Percentiles rank a stretch among this genome's conserved stretches.
Evolutionary conservation across 2,113 vertebrate species (phyloP).

Genomic region (Heloderma charlesbogerti): DNA sequence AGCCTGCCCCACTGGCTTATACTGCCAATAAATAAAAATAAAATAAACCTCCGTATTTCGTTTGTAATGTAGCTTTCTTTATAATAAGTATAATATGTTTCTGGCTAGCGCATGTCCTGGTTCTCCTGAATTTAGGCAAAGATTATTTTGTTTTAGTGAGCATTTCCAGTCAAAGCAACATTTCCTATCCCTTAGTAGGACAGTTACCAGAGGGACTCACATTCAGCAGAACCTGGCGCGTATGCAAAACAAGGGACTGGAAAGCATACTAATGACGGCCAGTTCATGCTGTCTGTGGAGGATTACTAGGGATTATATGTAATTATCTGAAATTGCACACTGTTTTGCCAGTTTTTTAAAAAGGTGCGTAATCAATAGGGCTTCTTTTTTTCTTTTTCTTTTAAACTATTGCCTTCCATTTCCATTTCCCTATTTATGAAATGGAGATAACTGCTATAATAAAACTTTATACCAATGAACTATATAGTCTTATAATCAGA

Average conservation of each 20-base stretch:
- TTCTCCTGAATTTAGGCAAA: conserved; percentile 33
- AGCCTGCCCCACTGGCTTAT: conserved; percentile 27
- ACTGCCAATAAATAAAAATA: conserved; percentile 21
- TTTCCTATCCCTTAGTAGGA: conserved; percentile 47
- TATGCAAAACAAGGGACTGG: conserved; percentile 57
- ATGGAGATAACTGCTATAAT: conserved; percentile 14
- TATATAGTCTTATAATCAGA: too few relatives aligned
- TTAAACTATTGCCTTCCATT: conserved; percentile 43
- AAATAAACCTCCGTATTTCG: conserved; percentile 28
- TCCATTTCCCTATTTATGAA: conserved; percentile 33
- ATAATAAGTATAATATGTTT: background rate
- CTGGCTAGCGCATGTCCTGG: background rate
- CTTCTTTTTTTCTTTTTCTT: conserved; percentile 44
- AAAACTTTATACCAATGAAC: conserved; percentile 9
- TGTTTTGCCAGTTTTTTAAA: conserved; percentile 48
- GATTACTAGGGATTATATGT: conserved; percentile 75
- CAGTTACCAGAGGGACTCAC: conserved; percentile 41
- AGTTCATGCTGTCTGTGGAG: conserved; percentile 48
- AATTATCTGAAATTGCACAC: conserved; percentile 73
- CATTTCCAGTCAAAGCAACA: conserved; percentile 25
- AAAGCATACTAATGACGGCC: conserved; percentile 57
- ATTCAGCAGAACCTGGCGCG: conserved; percentile 40
- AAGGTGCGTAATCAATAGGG: conserved; percentile 59
- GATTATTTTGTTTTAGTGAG: conserved; percentile 40
- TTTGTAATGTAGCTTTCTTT: conserved; percentile 36